Evolutionary conservation across 2,888 invertebrate species (phyloP), one percentile per base, ranked within the genome.

Genomic region (Corythucha ciliata): DNA sequence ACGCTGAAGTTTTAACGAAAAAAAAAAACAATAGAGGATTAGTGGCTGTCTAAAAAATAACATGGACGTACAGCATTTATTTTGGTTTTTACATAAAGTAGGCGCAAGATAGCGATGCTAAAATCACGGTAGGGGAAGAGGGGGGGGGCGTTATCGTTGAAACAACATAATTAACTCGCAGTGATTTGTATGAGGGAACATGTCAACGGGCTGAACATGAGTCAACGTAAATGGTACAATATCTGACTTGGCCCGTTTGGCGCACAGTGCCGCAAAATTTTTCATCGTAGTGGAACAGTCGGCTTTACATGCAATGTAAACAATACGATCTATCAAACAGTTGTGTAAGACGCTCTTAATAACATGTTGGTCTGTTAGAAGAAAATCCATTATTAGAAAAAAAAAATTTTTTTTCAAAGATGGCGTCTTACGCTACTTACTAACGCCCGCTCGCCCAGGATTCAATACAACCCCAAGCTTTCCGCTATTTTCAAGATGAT

Each of bases 151-250:
- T 56, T 51, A 61, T 47, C 63, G 57, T 24, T 88, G 81, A 63
- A 94, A 86, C 44, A 86, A 72, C 44, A 97, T 69, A 34, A 93
- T 77, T 58, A 97, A 74, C 70, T 98, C 98, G 57, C 85, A 87
- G 64, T 96, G 94, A 5, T 76, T 79, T 0, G 98, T 97, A 61
- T 89, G 80, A 0, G 98, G 98, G 70, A 98, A 98, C 81, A 99
- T 80, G 66, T 98, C 98, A 0, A 99, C 86, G 0, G 92, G 86
- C 8, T 88, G 75, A 0, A 93, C 89, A 55, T 76, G 74, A 1
- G 80, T 76, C 0, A 93, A 85, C 39, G 80, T 72, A 68, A 96
- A 90, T 0, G 91, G 88, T 14, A 29, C 22, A 14, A 12, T 12
- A 62, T 87, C 79, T 4, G 83, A 81, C 68, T 90, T 90, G 1